Percentiles rank a stretch among this genome's conserved stretches.
Conservation (phyloP, 1,140 invertebrate genomes). For the Panagrolaimus sp. region DNA sequence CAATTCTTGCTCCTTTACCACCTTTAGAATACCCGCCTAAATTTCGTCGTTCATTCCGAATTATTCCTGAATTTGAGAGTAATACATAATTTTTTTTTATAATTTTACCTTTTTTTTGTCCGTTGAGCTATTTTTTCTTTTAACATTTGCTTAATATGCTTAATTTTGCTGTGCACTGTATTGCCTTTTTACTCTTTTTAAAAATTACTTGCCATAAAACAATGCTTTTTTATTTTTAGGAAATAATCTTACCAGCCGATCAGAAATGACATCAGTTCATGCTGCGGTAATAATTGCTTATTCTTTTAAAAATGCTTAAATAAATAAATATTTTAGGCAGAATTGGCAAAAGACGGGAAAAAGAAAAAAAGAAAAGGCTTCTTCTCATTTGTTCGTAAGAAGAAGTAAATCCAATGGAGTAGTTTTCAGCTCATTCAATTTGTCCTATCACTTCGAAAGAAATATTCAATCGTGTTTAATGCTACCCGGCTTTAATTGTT, state of each 20-base stretch:
- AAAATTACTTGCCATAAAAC: neutral
- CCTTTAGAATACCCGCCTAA: neutral
- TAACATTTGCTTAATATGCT: neutral
- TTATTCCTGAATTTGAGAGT: slow-evolving; percentile 7
- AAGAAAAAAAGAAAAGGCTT: slow-evolving; percentile 39
- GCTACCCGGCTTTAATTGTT: too few relatives aligned
- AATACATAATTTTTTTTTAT: neutral
- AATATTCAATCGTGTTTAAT: neutral
- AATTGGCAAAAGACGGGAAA: slow-evolving; percentile 20
- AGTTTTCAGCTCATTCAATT: neutral
- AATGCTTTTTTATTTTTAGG: slow-evolving; percentile 8
- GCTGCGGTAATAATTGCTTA: slow-evolving; percentile 16
- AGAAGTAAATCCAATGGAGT: slow-evolving; percentile 19
- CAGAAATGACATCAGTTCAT: slow-evolving; percentile 16
- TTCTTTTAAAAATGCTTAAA: neutral
- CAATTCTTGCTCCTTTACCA: neutral
- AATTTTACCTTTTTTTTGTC: neutral
- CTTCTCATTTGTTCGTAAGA: slow-evolving; percentile 38
- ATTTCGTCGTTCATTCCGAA: neutral
- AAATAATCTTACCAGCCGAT: slow-evolving; percentile 13
- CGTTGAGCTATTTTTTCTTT: neutral
- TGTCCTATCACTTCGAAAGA: neutral
- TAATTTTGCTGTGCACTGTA: slow-evolving; percentile 6
- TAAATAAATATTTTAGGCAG: slow-evolving; percentile 18
- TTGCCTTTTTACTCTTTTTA: slow-evolving; percentile 4